Percentiles rank a stretch among this genome's conserved stretches.
Conservation (phyloP, 2,888 invertebrate species). For the Galerucella nymphaeae region DNA sequence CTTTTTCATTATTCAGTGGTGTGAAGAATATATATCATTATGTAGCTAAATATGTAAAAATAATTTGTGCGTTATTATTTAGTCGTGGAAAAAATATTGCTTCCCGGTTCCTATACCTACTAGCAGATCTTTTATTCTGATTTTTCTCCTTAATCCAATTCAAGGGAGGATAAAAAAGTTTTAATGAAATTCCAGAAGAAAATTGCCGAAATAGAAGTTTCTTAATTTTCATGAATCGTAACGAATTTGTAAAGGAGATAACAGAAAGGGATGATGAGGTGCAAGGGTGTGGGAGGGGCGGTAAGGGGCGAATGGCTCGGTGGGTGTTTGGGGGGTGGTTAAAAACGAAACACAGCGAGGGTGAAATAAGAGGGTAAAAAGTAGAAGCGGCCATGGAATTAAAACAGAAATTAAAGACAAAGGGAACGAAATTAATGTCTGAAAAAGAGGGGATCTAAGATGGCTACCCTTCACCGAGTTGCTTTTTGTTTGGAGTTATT, state of each 20-base stretch:
- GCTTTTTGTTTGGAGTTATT: slow-evolving; percentile 52
- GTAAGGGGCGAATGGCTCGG: slow-evolving; percentile 25
- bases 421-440: slow-evolving; percentile 64
- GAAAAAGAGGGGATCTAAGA: slow-evolving; percentile 57
- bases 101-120: not conserved
- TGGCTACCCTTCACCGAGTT: slow-evolving; percentile 51
- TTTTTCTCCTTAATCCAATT: slow-evolving; percentile 10
- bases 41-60: no score
- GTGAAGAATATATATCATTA: no score
- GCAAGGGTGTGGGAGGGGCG: slow-evolving; percentile 33
- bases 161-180: slow-evolving; percentile 23
- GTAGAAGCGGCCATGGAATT: slow-evolving; percentile 64
- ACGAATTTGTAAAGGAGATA: slow-evolving; percentile 47
- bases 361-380: slow-evolving; percentile 66
- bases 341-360: slow-evolving; percentile 58
- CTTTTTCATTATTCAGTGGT: no score
- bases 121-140: not conserved
- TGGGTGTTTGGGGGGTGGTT: slow-evolving; percentile 41
- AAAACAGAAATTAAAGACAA: slow-evolving; percentile 66
- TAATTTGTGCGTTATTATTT: no score
- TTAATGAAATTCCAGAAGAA: slow-evolving; percentile 36
- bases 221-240: slow-evolving; percentile 45
- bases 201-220: slow-evolving; percentile 37
- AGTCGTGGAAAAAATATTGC: not conserved
- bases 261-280: slow-evolving; percentile 41